These are phyloP conservation scores for Tetranychus truncatus DNA, from an alignment of 2,888 invertebrate species.

Conservation along the genomic window DNA sequence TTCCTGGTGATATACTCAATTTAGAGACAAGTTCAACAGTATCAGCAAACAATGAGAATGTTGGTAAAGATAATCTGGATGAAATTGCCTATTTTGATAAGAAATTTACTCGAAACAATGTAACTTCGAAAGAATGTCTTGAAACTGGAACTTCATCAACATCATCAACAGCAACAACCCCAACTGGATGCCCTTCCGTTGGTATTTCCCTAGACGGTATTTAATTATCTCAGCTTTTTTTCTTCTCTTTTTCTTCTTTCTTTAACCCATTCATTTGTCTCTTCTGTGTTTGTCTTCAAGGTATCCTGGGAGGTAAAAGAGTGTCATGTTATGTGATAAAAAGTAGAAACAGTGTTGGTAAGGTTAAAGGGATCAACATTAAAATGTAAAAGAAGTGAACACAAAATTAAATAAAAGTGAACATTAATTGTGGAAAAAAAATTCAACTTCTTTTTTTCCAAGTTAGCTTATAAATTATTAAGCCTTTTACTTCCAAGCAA, in stretches of 20 bases:
- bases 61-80: not conserved
- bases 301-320: too few species aligned
- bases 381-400: too few species aligned
- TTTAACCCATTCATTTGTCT: not conserved
- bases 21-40: not conserved
- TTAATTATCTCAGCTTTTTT: not conserved
- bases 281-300: not conserved
- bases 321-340: too few species aligned
- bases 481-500: too few species aligned
- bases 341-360: too few species aligned
- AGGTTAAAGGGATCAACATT: too few species aligned
- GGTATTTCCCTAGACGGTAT: not conserved
- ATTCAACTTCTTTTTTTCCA: too few species aligned
- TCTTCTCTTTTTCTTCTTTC: slow-evolving; percentile 9
- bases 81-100: not conserved
- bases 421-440: too few species aligned
- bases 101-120: not conserved
- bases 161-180: not conserved
- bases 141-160: not conserved
- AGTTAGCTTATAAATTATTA: too few species aligned
- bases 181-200: not conserved
- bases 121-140: not conserved
- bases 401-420: too few species aligned
- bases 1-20: not conserved
- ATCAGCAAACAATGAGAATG: not conserved